Evolutionary conservation across 2,888 invertebrate species (phyloP).

Genomic region (Campaea margaritaria): DNA sequence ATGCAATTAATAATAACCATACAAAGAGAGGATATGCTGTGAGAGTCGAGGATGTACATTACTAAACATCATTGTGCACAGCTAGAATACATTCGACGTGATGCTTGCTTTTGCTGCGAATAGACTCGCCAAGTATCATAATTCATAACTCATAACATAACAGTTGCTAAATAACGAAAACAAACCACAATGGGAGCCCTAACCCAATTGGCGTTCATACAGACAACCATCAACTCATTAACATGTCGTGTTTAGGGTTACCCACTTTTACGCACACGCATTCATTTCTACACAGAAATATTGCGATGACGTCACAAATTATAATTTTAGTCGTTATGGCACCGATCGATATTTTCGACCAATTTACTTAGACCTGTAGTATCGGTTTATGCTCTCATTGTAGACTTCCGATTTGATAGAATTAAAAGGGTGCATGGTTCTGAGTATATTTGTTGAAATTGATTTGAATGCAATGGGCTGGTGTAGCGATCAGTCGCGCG

Average conservation of each 20-base stretch:
- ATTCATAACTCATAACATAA: too few species aligned
- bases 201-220: constrained; percentile 48
- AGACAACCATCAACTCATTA: constrained; percentile 58
- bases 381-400: constrained; percentile 51
- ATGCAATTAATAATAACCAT: neutral
- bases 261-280: constrained; percentile 60
- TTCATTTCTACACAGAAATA: constrained; percentile 55
- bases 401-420: constrained; percentile 18
- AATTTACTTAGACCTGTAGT: constrained; percentile 55
- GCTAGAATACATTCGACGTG: constrained; percentile 27
- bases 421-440: constrained; percentile 53
- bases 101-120: constrained; percentile 46
- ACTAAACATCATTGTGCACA: constrained; percentile 22
- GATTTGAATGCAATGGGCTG: constrained; percentile 50
- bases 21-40: constrained; percentile 12
- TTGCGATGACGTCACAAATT: constrained; percentile 68
- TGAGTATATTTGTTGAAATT: constrained; percentile 53
- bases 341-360: constrained; percentile 65
- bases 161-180: constrained; percentile 50
- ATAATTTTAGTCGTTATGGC: constrained; percentile 60
- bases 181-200: constrained; percentile 51
- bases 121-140: constrained; percentile 40
- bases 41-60: constrained; percentile 30
- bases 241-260: constrained; percentile 62
- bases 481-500: constrained; percentile 57